Evolutionary conservation across 2,797 vertebrate species (phyloP), one percentile per base, ranked within the genome.

Genomic region (Setipinna tenuifilis): DNA sequence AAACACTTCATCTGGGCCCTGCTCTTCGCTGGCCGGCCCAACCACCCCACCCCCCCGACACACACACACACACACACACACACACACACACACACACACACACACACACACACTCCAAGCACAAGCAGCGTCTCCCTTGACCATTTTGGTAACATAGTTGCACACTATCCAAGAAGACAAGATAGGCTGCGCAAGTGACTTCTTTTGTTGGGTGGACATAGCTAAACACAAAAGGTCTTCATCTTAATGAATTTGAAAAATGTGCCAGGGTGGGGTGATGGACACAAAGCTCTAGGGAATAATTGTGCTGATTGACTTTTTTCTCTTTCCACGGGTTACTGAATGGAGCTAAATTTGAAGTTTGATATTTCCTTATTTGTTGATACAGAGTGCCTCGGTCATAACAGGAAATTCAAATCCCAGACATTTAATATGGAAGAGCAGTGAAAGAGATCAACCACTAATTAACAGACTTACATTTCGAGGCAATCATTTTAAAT

Each of bases 61-160:
- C 82, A 59, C 82, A 59, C 44, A 50, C 81, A 85, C 84, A 81
- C 86, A 5, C 58, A 48, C 80, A 71, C 84, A 65, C 84, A 88
- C 86, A 86, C 83, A 88, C 82, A 83, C 82, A 82, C 81, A 82
- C 81, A 83, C 82, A 59, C 82, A 59, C 44, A 50, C 81, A 85
- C 84, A 81, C 81, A 23, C 81, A 87, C 87, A 84, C 82, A 21
- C 71, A 11, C 68, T 80, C 80, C 46, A 41, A 62, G 12, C 58
- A 88, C 84, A 58, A 54, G 54, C 86, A 31, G 23, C 87, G 54
- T 31, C 87, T 87, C 80, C 88, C 84, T 83, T 92, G 93, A 95
- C 95, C 95, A 95, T 95, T 81, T 96, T 93, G 83, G 94, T 94
- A 92, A 89, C 90, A 94, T 93, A 94, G 86, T 93, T 96, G 95